phyloP scores from a whole-genome alignment of 1,140 invertebrate species.

The Parasteatoda tepidariorum region DNA sequence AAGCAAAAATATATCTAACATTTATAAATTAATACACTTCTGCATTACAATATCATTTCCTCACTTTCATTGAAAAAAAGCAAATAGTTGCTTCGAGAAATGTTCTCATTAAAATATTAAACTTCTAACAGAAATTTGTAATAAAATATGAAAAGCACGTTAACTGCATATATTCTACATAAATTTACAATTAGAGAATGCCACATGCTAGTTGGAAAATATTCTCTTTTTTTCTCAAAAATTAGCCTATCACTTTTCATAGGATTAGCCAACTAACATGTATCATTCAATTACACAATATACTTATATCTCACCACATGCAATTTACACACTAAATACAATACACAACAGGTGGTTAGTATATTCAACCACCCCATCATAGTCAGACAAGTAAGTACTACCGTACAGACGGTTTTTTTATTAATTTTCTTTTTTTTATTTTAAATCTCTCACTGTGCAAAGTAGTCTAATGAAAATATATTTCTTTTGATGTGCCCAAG shows the following conservation, averaged over 20 bases:
- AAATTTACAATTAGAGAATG: conserved; percentile 7
- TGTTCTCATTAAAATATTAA: neutral
- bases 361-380: conserved; percentile 15
- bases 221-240: neutral
- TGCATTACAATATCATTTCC: neutral
- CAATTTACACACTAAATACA: conserved; percentile 56
- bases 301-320: conserved; percentile 20
- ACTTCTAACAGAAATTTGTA: conserved; percentile 10
- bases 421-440: too few species aligned
- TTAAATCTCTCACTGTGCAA: conserved; percentile 52
- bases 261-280: conserved; percentile 7
- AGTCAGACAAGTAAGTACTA: conserved; percentile 55
- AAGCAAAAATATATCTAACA: conserved; percentile 54
- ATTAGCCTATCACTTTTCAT: neutral
- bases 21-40: conserved; percentile 4
- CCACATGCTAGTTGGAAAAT: neutral
- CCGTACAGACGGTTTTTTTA: neutral
- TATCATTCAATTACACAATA: conserved; percentile 8
- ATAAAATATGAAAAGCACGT: conserved; percentile 53
- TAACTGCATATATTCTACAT: conserved; percentile 42
- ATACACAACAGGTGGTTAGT: neutral
- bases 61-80: neutral
- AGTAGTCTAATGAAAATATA: conserved; percentile 61
- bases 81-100: conserved; percentile 1
- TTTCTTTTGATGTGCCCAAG: conserved; percentile 56